Evolutionary conservation across 2,797 vertebrate genomes (phyloP), one percentile per base, ranked within the genome.

Genomic region (Novumbra hubbsi): DNA sequence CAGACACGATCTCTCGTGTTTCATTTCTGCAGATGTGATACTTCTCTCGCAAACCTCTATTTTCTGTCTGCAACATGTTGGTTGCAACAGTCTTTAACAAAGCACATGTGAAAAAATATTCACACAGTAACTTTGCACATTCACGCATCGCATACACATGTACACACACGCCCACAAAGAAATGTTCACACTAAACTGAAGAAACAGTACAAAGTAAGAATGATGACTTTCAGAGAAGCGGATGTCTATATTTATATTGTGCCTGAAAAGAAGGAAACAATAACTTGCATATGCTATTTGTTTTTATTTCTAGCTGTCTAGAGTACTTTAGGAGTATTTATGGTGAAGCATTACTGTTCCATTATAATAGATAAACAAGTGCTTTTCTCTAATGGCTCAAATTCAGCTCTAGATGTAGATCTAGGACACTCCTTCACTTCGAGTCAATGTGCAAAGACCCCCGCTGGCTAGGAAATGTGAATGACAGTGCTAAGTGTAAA

Each of bases 11-110:
- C 65, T 64, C 72, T 78, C 73, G 19, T 73, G 74, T 73, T 80
- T 68, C 63, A 68, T 75, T 80, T 68, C 24, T 41, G 50, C 75
- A 86, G 78, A 82, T 83, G 79, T 72, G 71, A 78, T 80, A 77
- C 49, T 70, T 77, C 73, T 68, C 49, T 24, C 30, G 55, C 7
- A 34, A 78, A 50, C 70, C 66, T 45, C 41, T 45, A 45, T 45
- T 45, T 45, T n/a, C 24, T 57, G 52, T 55, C 52, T n/a, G 55
- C 19, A 24, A 57, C 55, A 57, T 57, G 55, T 57, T 8, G 55
- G 55, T 9, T 57, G 55, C 6, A 8, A 57, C 17, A 21, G 19
- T 57, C 19, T 57, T 57, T 21, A 8, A 24, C 41, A 45, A 45
- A 2, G 34, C 41, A 45, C 12, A 14, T 9, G 28, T 21, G 24